Percentiles rank a stretch among this genome's conserved stretches.
Conservation (phyloP, 2,797 vertebrate genomes). For the Lindbergichthys nudifrons region DNA sequence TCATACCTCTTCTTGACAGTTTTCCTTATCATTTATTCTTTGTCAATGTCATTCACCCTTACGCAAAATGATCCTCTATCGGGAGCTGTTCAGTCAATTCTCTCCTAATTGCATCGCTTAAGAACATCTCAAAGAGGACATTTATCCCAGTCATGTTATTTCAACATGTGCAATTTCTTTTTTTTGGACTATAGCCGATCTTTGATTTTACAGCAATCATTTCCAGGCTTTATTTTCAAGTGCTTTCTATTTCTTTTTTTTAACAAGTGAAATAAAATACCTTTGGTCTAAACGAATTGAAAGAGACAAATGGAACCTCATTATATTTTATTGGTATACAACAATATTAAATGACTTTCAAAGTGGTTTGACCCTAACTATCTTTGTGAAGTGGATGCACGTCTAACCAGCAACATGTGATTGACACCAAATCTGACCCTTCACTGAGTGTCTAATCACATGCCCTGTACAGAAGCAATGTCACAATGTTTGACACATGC, state of each 20-base stretch:
- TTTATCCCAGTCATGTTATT: neutral
- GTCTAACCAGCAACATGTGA: constrained; percentile 19
- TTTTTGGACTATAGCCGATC: no score
- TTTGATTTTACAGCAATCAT: neutral
- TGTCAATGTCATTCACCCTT: constrained; percentile 3
- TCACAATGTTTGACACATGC: neutral
- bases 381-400: neutral
- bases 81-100: neutral
- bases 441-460: no score
- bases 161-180: no score
- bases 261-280: neutral
- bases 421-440: neutral
- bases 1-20: neutral
- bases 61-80: neutral
- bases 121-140: no score
- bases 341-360: constrained; percentile 11
- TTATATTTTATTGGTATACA: neutral
- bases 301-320: neutral
- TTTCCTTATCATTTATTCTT: constrained; percentile 9
- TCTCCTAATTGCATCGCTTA: neutral
- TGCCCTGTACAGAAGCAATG: neutral
- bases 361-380: neutral
- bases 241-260: neutral
- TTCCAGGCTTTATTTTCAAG: neutral
- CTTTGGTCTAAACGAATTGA: neutral